Evolutionary conservation across 2,888 invertebrate species (phyloP), one percentile per base, ranked within the genome.

Genomic region (Mesorhabditis sp.): DNA sequence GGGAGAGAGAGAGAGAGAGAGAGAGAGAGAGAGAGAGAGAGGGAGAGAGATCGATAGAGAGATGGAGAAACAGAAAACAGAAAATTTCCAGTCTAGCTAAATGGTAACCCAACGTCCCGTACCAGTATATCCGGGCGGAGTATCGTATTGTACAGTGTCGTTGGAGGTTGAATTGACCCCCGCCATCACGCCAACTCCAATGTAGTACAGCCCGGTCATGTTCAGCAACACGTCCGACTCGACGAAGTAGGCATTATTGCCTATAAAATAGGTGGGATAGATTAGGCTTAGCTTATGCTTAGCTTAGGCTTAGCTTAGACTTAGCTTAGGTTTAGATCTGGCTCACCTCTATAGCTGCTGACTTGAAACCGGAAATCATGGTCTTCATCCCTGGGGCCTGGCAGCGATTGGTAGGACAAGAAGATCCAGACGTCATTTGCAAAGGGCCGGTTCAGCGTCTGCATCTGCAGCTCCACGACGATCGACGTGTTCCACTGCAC

Each of bases 401-500:
- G 80, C 4, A 79, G 71, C 13, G 72, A 65, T 74, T 80, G 80
- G 70, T 72, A 79, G 4, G 76, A 66, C 4, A 76, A 69, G 68
- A 78, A 80, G 28, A 75, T 62, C 67, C 74, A 77, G 4, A 74
- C 67, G 43, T 73, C 72, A 50, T 72, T 70, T n/a, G 67, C 66
- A n/a, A 50, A 50, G 1, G 7, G 10, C 10, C 58, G 58, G 2
- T 50, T 13, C 7, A 50, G 7, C 58, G 58, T 50, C 7, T 43
- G 61, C 15, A 58, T 7, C 13, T 7, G 42, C 7, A 79, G 67
- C 62, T 75, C 74, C 3, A 79, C 62, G 42, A 74, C 71, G 43
- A 79, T 62, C 2, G 80, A 78, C n/a, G 73, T 75, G 72, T 80
- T 80, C 80, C 80, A 80, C 62, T 75, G 76, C 4, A 72, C 68